Percentiles rank a stretch among this genome's conserved stretches.
These are phyloP conservation scores for Cydia fagiglandana DNA, from an alignment of 1,140 invertebrate species.

Conservation along the genomic window DNA sequence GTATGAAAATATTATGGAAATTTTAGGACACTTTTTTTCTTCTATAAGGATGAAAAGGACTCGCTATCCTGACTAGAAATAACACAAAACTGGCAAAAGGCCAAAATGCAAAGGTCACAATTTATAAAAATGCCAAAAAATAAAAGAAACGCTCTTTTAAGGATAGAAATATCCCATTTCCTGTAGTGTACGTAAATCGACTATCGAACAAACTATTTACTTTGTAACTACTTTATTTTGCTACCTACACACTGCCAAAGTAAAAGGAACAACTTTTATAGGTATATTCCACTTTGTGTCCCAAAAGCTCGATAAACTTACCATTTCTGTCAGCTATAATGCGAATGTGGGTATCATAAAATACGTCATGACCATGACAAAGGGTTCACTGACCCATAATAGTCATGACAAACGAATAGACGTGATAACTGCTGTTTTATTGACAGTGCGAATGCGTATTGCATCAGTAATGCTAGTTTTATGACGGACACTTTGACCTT, in stretches of 20 bases:
- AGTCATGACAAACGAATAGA: slow-evolving; percentile 16
- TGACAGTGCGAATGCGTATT: not conserved
- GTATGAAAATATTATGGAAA: too few relatives aligned
- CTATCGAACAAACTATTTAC: too few relatives aligned
- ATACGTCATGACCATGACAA: not conserved
- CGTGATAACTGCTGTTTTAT: slow-evolving; percentile 10
- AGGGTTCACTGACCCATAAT: not conserved
- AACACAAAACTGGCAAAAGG: too few relatives aligned
- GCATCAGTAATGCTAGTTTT: slow-evolving; percentile 6
- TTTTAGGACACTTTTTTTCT: too few relatives aligned
- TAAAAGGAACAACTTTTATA: not conserved
- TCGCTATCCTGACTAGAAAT: too few relatives aligned
- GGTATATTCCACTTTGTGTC: not conserved
- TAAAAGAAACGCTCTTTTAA: too few relatives aligned
- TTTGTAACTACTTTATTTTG: too few relatives aligned
- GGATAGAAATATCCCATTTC: too few relatives aligned
- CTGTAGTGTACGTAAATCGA: too few relatives aligned
- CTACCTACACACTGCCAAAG: not conserved
- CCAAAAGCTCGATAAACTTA: not conserved
- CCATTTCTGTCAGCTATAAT: not conserved
- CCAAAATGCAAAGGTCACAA: too few relatives aligned
- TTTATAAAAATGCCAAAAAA: too few relatives aligned
- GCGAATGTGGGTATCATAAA: not conserved
- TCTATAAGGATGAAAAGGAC: too few relatives aligned
- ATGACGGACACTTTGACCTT: not conserved